Base-by-base conservation (phyloP, 2,113 vertebrate genomes). In the Aepyceros melampus region DNA sequence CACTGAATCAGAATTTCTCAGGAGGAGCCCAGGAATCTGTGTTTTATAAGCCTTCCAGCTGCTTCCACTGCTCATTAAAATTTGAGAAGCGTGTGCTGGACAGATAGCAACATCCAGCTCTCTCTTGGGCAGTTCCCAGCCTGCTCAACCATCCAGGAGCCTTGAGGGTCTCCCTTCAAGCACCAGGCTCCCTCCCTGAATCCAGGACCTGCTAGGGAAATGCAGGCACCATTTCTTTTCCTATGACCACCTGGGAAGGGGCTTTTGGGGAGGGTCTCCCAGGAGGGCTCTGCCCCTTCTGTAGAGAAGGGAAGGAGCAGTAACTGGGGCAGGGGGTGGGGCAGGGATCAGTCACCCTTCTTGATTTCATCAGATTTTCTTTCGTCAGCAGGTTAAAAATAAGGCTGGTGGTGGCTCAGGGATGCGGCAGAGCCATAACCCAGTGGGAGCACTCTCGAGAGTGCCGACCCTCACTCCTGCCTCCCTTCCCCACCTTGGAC, bases 381-480 rank as follows among this genome's bases (percentile, higher is more conserved):
- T 91, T 92, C 92, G 31, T 95, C 97, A 98, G 95, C 5, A 12
- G 71, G 19, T 89, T 98, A 98, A 98, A 99, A 98, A 98, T 98
- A 99, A 97, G 98, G 91, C 83, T 21, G 17, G 71, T 71, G 21
- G 79, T 64, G 93, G 91, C 93, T 98, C 95, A 97, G 94, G 93
- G 90, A n/a, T 36, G 81, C 79, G 82, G 51, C 93, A 95, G 96
- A 29, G 95, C 25, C 6, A 10, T 36, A 93, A 74, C 90, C 45
- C 78, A 47, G 87, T 71, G 49, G 94, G 85, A 64, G 40, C 17
- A 2, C 4, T 0, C 23, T 74, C 0, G 4, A 89, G 89, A n/a
- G 1, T 17, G 19, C 2, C 19, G 7, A 4, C 40, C 76, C n/a
- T 23, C 14, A 9, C 2, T 16, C 53, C 25, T 0, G 47, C 56